These are phyloP conservation scores for Diploscapter pachys DNA, from an alignment of 1,140 invertebrate species.

Conservation along the genomic window DNA sequence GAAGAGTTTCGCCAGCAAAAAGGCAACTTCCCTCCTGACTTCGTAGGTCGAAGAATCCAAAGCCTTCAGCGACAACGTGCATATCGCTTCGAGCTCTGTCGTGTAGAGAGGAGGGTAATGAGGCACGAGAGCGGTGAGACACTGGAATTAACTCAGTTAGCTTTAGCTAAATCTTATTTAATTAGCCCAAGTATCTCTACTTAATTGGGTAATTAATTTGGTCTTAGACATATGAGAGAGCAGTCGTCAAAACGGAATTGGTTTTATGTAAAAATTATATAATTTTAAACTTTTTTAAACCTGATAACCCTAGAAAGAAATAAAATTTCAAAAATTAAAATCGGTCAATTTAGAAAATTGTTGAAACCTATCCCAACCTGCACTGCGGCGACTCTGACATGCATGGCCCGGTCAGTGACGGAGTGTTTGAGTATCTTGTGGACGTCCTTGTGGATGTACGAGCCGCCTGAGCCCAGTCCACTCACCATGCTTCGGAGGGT, in stretches of 20 bases:
- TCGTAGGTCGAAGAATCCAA: slow-evolving; percentile 92
- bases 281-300: too few species aligned
- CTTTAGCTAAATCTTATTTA: too few species aligned
- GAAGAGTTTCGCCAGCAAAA: slow-evolving; percentile 72
- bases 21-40: slow-evolving; percentile 83
- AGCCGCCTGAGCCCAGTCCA: slow-evolving; percentile 82
- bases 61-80: slow-evolving; percentile 81
- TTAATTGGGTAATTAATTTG: too few species aligned
- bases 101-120: slow-evolving; percentile 82
- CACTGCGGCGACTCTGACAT: slow-evolving; percentile 80
- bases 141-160: slow-evolving; percentile 62
- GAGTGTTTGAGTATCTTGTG: slow-evolving; percentile 81
- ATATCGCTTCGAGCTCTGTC: slow-evolving; percentile 81
- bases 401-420: slow-evolving; percentile 82
- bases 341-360: slow-evolving; percentile 8
- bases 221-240: too few species aligned
- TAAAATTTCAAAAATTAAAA: slow-evolving; percentile 11
- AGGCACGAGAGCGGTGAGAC: slow-evolving; percentile 81
- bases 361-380: slow-evolving; percentile 63
- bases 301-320: slow-evolving; percentile 15
- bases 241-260: too few species aligned
- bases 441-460: slow-evolving; percentile 77
- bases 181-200: too few species aligned
- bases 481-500: slow-evolving; percentile 81
- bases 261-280: too few species aligned